Base-by-base conservation (phyloP, 1,140 invertebrate genomes). In the Oreohelix idahoensis region DNA sequence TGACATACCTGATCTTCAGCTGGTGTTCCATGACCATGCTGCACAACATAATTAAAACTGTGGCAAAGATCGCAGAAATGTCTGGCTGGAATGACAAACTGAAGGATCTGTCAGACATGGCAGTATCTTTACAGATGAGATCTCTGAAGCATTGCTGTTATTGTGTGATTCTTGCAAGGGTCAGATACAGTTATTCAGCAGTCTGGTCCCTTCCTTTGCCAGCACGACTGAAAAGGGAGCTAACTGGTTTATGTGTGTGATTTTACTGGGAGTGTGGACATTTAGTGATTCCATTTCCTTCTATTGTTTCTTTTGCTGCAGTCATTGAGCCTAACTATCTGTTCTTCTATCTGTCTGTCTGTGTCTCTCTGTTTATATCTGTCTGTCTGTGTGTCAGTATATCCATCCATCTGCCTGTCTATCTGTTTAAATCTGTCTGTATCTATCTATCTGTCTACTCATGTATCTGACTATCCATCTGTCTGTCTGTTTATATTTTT, bases 191-290 rank as follows among this genome's bases (percentile, higher is more conserved):
- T 15, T 38, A 38, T 42, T 29, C 49, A 0, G 29, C 51, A n/a
- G n/a, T 82, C 26, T 29, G 42, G 2, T 39, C 29, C 23, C 38
- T 82, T 1, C 81, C 81, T 45, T 42, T 82, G 71, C 81, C 81
- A 17, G 73, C 63, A 39, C 58, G 73, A 26, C 58, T 82, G 11
- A 82, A 82, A 51, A 51, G 81, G 38, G 74, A 82, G 71, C 51
- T 82, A 29, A 32, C 35, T 26, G 73, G 76, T 32, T 17, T 74
- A 17, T 32, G 17, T 66, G 2, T 66, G n/a, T 66, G 32, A 20
- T 58, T 58, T 58, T 58, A 11, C 15, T 20, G 15, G 8, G 10
- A 49, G 8, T 17, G 17, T 49, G 8, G 17, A 11, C 45, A 49
- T 49, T n/a, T n/a, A n/a, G n/a, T 17, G 17, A 11, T 49, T 49